Percentiles rank a stretch among this genome's conserved stretches.
These are phyloP conservation scores for Drosophila pruinosa DNA, from an alignment of 1,140 invertebrate genomes.

Conservation along the genomic window DNA sequence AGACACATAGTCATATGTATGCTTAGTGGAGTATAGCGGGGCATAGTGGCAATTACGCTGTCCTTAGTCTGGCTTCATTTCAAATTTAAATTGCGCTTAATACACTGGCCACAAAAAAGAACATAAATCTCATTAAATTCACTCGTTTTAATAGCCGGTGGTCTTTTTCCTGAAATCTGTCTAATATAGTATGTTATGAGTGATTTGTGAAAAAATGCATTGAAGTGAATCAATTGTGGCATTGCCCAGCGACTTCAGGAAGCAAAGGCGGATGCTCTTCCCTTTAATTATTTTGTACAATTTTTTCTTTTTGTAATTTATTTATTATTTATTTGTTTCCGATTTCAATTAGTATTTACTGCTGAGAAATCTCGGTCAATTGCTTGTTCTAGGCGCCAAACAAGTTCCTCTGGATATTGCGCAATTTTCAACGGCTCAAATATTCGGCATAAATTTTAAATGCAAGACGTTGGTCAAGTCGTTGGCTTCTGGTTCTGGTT, in stretches of 20 bases:
- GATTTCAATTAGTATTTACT: constrained; percentile 22
- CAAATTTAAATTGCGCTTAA: constrained; percentile 20
- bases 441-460: constrained; percentile 21
- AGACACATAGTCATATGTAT: constrained; percentile 11
- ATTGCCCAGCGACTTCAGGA: constrained; percentile 20
- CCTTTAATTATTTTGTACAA: constrained; percentile 13
- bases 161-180: constrained; percentile 26
- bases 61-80: constrained; percentile 36
- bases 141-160: constrained; percentile 6
- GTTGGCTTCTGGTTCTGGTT: constrained; percentile 6
- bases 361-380: constrained; percentile 12
- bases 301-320: not conserved
- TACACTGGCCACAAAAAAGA: not conserved
- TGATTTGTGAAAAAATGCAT: constrained; percentile 5
- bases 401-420: constrained; percentile 57
- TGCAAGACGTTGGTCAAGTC: not conserved
- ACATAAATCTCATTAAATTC: constrained; percentile 17
- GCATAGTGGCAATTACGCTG: constrained; percentile 25
- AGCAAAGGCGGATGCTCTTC: constrained; percentile 4
- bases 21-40: constrained; percentile 3
- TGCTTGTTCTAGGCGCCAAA: constrained; percentile 34
- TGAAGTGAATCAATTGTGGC: constrained; percentile 14
- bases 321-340: constrained; percentile 31
- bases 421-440: constrained; percentile 38
- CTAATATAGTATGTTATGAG: not conserved